Percentiles rank a stretch among this genome's conserved stretches.
Conservation (phyloP, 2,888 invertebrate genomes). For the Nebria brevicollis region DNA sequence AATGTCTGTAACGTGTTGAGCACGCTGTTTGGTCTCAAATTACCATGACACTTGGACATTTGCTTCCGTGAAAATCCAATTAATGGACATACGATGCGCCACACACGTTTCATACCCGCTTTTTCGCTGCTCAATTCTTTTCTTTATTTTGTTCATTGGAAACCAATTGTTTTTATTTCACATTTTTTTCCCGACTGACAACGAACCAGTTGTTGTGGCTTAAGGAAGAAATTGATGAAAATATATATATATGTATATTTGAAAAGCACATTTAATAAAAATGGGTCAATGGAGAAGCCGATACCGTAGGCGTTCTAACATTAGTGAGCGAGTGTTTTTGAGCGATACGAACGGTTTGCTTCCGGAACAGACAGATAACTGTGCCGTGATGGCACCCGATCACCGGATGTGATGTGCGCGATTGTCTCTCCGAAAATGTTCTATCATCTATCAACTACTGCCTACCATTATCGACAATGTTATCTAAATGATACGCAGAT, state of each 20-base stretch:
- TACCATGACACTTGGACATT: constrained; percentile 3
- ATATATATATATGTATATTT: neutral
- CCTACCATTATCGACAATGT: neutral
- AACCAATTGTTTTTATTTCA: neutral
- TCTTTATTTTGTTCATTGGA: neutral
- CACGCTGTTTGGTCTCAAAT: constrained; percentile 3
- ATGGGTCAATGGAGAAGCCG: constrained; percentile 16
- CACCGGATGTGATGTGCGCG: constrained; percentile 13
- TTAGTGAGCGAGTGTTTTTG: neutral
- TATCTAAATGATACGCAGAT: neutral
- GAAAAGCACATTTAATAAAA: neutral
- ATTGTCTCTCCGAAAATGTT: constrained; percentile 12
- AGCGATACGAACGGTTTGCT: neutral
- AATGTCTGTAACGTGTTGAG: neutral
- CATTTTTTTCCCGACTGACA: neutral
- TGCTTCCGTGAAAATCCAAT: constrained; percentile 17
- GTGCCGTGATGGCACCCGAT: constrained; percentile 10
- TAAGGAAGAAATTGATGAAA: neutral
- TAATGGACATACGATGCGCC: neutral
- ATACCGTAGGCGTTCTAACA: neutral
- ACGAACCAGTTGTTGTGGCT: neutral
- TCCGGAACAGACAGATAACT: constrained; percentile 16
- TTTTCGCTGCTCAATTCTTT: neutral
- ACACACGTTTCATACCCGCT: neutral
- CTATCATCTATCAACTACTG: constrained; percentile 2